phyloP scores from a whole-genome alignment of 2,888 invertebrate species.

The Lapara coniferarum region DNA sequence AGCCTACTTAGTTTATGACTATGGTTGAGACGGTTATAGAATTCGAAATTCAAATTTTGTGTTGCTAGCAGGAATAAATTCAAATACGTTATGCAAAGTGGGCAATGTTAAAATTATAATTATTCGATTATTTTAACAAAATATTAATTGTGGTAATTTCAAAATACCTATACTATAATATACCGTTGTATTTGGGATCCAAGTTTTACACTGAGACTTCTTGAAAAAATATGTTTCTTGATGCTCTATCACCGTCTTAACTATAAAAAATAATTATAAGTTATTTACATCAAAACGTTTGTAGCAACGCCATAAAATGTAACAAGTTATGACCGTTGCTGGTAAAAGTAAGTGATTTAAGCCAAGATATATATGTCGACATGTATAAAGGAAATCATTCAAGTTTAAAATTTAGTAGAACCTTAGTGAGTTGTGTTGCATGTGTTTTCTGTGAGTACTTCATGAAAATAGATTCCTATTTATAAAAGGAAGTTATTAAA shows the following conservation, averaged over 20 bases:
- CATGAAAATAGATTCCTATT: not conserved
- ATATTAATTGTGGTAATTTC: not conserved
- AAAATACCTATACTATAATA: too few relatives aligned
- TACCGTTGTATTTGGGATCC: too few relatives aligned
- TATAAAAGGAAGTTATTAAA: not conserved
- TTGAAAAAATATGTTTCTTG: not conserved
- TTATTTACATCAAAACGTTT: constrained; percentile 25
- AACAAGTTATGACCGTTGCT: constrained; percentile 49
- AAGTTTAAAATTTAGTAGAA: constrained; percentile 14
- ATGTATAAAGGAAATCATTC: constrained; percentile 19
- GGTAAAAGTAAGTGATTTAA: constrained; percentile 39
- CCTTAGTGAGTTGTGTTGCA: constrained; percentile 15
- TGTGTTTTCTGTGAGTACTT: constrained; percentile 10
- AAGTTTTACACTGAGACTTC: not conserved
- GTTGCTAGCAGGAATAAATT: constrained; percentile 2
- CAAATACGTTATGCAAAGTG: not conserved
- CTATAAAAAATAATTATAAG: constrained; percentile 15
- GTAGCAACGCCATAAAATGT: constrained; percentile 57
- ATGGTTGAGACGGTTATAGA: constrained; percentile 19
- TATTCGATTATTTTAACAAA: not conserved
- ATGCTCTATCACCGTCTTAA: constrained; percentile 19
- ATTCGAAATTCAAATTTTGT: not conserved
- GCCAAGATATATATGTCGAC: constrained; percentile 28
- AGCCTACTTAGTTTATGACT: constrained; percentile 15
- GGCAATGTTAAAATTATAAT: not conserved